Evolutionary conservation across 2,797 vertebrate genomes (phyloP), one percentile per base, ranked within the genome.

Genomic region (Spea hammondii): DNA sequence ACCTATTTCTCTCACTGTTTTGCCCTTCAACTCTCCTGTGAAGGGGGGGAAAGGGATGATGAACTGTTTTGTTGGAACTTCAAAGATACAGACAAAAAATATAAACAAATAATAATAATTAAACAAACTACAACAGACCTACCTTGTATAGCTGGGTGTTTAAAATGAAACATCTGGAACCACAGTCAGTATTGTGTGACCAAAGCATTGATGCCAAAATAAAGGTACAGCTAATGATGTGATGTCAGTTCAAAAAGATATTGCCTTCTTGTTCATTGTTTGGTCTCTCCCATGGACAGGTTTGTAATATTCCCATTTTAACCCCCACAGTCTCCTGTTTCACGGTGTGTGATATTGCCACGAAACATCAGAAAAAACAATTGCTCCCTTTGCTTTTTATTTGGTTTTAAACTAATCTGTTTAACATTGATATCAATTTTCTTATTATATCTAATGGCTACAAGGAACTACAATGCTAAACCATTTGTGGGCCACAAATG

Each of bases 181-280:
- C 92, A 89, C 87, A 92, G 93, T 97, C 93, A 94, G 94, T 96
- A 97, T 97, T 96, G 94, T 96, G 94, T 96, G 95, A 99, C 98
- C 97, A 99, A 99, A 99, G 98, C 93, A 96, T 96, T 94, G 94
- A 99, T 97, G 96, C 98, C 97, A 99, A 99, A 97, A 96, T 94
- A 89, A 86, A 86, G 65, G 0, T 89, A 89, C 89, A 90, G 90
- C 83, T 89, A 89, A 90, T 86, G 74, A 93, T 90, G 91, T 94
- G 90, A 88, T 92, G 85, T 87, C 86, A 88, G 85, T 68, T 72
- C 79, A 85, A 87, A 85, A 87, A 85, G 86, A 86, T 86, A 83
- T 85, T 88, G 86, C 87, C 85, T 83, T 88, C 72, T 84, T 87
- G 82, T 78, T 77, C 47, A 60, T 69, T 62, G 54, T 76, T 54